These are phyloP conservation scores for Chiridota heheva DNA, from an alignment of 35 echinoderm and acorn worm genomes.

Conservation along the genomic window DNA sequence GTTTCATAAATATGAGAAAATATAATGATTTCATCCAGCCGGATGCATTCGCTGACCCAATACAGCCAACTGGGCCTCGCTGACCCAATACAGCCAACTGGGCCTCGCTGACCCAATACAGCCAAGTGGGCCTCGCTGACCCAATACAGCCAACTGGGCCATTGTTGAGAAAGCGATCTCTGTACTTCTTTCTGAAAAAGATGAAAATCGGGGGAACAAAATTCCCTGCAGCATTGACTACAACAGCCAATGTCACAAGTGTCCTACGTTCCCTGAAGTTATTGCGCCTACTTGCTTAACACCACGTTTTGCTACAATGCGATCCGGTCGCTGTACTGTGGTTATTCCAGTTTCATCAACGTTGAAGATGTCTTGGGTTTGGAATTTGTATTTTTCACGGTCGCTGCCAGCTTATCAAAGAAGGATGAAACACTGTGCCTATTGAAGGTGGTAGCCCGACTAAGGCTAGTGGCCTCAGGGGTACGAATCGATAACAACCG, in stretches of 20 bases:
- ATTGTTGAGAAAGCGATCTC: constrained; percentile 8
- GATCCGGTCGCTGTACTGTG: constrained; percentile 9
- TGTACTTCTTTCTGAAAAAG: constrained; percentile 39
- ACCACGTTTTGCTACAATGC: constrained; percentile 31
- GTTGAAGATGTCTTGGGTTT: constrained; percentile 18
- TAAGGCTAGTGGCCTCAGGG: background rate
- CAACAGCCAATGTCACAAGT: constrained; percentile 8
- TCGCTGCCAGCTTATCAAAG: constrained; percentile 34
- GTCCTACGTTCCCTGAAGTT: constrained; percentile 20
- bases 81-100: no score
- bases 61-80: no score
- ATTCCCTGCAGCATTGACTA: constrained; percentile 27
- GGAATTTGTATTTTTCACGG: constrained; percentile 14
- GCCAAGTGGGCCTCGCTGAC: no score
- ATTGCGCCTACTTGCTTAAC: constrained; percentile 44
- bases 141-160: constrained; percentile 13
- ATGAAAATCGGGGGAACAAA: constrained; percentile 32
- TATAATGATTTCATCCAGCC: constrained; percentile 34
- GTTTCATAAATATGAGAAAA: constrained; percentile 30
- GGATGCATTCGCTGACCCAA: constrained; percentile 23
- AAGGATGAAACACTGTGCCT: constrained; percentile 13
- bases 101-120: no score
- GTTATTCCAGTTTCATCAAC: constrained; percentile 53
- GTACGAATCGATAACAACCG: background rate
- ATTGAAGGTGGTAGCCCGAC: constrained; percentile 16